A percentile compares a stretch with the other conserved stretches of the same genome.
Evolutionary conservation across 2,113 vertebrate genomes (phyloP).

Genomic region (Eretmochelys imbricata): DNA sequence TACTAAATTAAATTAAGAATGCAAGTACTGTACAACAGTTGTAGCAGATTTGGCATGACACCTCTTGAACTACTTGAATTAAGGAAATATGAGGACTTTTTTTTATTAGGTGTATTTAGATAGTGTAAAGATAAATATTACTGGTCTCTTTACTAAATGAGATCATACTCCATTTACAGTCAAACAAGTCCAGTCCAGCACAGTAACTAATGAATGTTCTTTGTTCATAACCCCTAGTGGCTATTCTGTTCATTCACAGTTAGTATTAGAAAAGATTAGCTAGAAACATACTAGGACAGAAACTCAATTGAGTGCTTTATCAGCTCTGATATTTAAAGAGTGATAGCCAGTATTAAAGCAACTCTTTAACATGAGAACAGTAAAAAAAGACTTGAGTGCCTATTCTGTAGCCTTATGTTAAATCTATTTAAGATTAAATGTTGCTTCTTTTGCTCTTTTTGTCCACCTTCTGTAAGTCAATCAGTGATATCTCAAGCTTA

Average conservation of each 20-base stretch:
- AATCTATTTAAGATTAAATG: not conserved
- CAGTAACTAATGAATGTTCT: not conserved
- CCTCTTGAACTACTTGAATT: not conserved
- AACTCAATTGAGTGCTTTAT: not conserved
- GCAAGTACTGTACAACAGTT: not conserved
- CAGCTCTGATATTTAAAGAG: not conserved
- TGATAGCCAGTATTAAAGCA: not conserved
- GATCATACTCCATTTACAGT: not conserved
- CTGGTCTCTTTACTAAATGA: not conserved
- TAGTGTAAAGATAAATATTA: not conserved
- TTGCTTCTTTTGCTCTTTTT: not conserved
- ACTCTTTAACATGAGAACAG: not conserved
- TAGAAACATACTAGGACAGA: not conserved
- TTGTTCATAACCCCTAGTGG: not conserved
- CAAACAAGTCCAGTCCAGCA: not conserved
- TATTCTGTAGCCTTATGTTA: not conserved
- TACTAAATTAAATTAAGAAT: not conserved
- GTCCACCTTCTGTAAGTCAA: not conserved
- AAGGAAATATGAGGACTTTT: not conserved
- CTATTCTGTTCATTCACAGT: not conserved
- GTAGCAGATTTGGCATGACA: not conserved
- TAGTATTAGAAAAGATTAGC: not conserved
- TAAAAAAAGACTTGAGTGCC: not conserved
- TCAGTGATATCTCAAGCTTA: not conserved
- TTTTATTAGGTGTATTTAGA: not conserved